Percentiles rank a stretch among this genome's conserved stretches.
phyloP scores from a whole-genome alignment of 1,140 invertebrate species.

The Mactra quadrangularis region DNA sequence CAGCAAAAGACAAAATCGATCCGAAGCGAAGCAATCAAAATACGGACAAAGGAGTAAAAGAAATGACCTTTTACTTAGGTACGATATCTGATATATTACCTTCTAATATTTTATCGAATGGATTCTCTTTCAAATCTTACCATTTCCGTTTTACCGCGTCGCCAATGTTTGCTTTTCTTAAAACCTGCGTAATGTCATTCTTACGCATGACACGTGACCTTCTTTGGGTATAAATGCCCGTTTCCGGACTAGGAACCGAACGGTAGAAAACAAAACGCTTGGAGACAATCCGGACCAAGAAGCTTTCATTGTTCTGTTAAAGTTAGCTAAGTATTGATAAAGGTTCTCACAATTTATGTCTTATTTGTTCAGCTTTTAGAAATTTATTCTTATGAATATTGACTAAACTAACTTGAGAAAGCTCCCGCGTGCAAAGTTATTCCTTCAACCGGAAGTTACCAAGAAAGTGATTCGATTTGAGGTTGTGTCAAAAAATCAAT shows the following conservation, averaged over 20 bases:
- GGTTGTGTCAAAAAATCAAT: too few relatives aligned
- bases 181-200: conserved; percentile 17
- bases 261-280: too few relatives aligned
- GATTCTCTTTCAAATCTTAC: conserved; percentile 43
- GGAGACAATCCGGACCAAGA: too few relatives aligned
- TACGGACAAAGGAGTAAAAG: neutral
- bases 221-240: conserved; percentile 35
- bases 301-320: too few relatives aligned
- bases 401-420: too few relatives aligned
- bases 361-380: too few relatives aligned
- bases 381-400: too few relatives aligned
- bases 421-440: too few relatives aligned
- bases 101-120: conserved; percentile 43
- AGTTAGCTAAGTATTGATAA: too few relatives aligned
- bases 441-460: too few relatives aligned
- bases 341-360: too few relatives aligned
- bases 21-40: conserved; percentile 3
- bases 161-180: conserved; percentile 38
- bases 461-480: too few relatives aligned
- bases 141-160: conserved; percentile 36
- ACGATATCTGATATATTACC: conserved; percentile 39
- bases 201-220: conserved; percentile 25
- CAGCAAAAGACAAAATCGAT: conserved; percentile 44
- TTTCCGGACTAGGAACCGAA: conserved; percentile 17
- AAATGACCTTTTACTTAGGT: conserved; percentile 45